Evolutionary conservation across 2,113 vertebrate genomes (phyloP), one percentile per base, ranked within the genome.

Genomic region (Sarotherodon lohbergeri): DNA sequence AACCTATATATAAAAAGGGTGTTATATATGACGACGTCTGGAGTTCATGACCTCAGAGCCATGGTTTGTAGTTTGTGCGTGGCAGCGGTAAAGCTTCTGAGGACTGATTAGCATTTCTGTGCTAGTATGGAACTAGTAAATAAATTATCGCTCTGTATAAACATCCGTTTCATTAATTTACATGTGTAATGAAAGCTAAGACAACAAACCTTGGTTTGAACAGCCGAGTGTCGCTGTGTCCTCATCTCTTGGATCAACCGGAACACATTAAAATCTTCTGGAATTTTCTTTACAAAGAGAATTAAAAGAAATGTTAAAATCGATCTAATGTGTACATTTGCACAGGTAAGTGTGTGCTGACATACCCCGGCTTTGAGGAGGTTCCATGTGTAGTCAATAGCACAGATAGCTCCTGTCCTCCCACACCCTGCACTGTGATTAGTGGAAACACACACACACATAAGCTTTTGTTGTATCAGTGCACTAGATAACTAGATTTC

Each of bases 311-410:
- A 81, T 2, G 22, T 46, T 73, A 27, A 36, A 11, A 29, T 22
- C 32, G 16, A 43, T 32, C 2, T 12, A 39, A 17, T 32, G 34
- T 59, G 46, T 82, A 6, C 11, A n/a, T 63, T 55, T 84, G 7
- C 24, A 32, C 48, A 80, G 61, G 55, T 66, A 36, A 27, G 48
- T 43, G 27, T 29, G 68, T 29, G 46, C 12, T 82, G 7, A 55
- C 96, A 96, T 97, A 99, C 99, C 96, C 98, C 98, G 90, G 98
- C 98, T 97, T 99, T 99, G 80, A 99, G 97, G 86, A 99, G 97
- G 96, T 99, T 99, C 99, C 99, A 99, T 0, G 99, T 99, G 96
- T 99, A 98, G 97, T 99, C 98, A 88, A 99, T 99, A 88, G 98
- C 98, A 97, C 99, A 99, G 94, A 99, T 99, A 90, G 99, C 99